A percentile compares a stretch with the other conserved stretches of the same genome.
These are phyloP conservation scores for Himalopsyche japonica DNA, from an alignment of 2,888 invertebrate genomes.

Conservation along the genomic window DNA sequence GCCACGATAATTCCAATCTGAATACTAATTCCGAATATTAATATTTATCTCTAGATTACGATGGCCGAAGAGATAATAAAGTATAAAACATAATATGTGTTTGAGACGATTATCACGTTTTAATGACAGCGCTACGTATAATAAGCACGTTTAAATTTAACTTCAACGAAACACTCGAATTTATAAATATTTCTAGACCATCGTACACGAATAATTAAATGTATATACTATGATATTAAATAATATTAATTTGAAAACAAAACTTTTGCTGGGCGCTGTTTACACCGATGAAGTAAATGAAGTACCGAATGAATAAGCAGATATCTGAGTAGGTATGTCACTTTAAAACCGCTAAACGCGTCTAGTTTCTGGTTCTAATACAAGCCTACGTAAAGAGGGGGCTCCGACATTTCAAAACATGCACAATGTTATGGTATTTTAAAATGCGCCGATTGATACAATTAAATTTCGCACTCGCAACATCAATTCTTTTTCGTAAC, in stretches of 20 bases:
- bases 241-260: background rate
- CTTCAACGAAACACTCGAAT: too few species aligned
- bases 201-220: too few species aligned
- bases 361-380: background rate
- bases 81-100: background rate
- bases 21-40: too few species aligned
- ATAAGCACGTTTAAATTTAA: background rate
- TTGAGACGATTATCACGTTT: background rate
- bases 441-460: background rate
- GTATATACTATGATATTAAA: too few species aligned
- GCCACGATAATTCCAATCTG: too few species aligned
- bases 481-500: background rate
- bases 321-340: conserved; percentile 11
- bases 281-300: background rate
- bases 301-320: conserved; percentile 3
- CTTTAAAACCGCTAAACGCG: conserved; percentile 9
- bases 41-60: too few species aligned
- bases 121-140: background rate
- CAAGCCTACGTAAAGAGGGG: background rate
- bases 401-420: background rate
- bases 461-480: background rate
- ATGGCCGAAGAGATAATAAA: background rate
- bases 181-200: too few species aligned
- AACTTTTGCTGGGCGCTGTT: conserved; percentile 17
- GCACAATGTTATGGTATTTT: background rate